These are phyloP conservation scores for Drosophila insularis DNA, from an alignment of 1,140 invertebrate genomes.

Conservation along the genomic window DNA sequence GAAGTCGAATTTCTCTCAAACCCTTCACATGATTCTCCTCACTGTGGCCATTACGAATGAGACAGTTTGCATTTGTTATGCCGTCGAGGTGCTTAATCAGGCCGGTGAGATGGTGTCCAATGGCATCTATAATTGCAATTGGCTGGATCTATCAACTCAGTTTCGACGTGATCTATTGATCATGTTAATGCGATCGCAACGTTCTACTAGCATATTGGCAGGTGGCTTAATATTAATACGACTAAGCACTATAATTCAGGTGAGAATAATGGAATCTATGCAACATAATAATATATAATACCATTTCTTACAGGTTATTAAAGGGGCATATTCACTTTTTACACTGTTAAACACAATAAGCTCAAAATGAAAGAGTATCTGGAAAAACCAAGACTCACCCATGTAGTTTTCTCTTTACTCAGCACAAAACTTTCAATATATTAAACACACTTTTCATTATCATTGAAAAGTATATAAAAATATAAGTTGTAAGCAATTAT, in stretches of 20 bases:
- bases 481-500: no score
- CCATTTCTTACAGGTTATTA: conserved; percentile 46
- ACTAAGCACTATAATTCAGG: conserved; percentile 51
- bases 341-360: conserved; percentile 52
- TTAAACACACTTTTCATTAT: no score
- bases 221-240: conserved; percentile 46
- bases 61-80: conserved; percentile 59
- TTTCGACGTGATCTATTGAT: conserved; percentile 51
- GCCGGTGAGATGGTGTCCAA: conserved; percentile 37
- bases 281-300: no score
- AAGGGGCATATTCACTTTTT: conserved; percentile 58
- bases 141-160: conserved; percentile 47
- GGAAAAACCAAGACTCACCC: no score
- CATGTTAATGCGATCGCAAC: conserved; percentile 55
- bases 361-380: background rate
- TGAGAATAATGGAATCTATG: conserved; percentile 6
- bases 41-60: conserved; percentile 42
- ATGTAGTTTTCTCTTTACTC: background rate
- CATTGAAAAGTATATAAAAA: no score
- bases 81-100: conserved; percentile 44
- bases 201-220: conserved; percentile 36
- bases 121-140: conserved; percentile 62
- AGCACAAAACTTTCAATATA: no score
- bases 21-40: conserved; percentile 33
- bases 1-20: conserved; percentile 19